Conservation (phyloP, 2,888 invertebrate species). For the Neria commutata region DNA sequence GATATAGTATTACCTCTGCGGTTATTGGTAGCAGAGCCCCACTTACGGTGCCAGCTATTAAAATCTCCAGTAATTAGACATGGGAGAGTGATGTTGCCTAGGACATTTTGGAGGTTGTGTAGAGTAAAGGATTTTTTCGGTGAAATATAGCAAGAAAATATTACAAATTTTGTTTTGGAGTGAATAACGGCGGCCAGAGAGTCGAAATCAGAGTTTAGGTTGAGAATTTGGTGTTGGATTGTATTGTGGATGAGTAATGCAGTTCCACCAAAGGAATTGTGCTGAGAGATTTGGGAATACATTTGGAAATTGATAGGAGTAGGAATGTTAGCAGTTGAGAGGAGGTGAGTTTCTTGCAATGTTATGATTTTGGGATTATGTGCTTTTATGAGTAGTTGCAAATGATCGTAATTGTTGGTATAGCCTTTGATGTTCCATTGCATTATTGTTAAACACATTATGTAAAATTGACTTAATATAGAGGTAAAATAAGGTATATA, state of each 20-base stretch:
- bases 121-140: not conserved
- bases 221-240: not conserved
- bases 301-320: not conserved
- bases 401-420: too few species aligned
- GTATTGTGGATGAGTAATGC: not conserved
- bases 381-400: not conserved
- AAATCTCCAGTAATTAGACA: not conserved
- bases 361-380: not conserved
- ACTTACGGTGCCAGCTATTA: not conserved
- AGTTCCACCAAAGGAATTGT: not conserved
- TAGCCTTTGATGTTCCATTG: too few species aligned
- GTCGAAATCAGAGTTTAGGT: not conserved
- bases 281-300: not conserved
- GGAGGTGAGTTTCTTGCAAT: constrained; percentile 6
- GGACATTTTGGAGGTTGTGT: too few species aligned
- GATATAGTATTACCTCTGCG: not conserved
- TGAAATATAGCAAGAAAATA: not conserved
- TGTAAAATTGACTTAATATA: too few species aligned
- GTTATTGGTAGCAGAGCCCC: not conserved
- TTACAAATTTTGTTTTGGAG: not conserved
- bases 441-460: too few species aligned
- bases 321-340: not conserved
- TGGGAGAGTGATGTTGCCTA: too few species aligned
- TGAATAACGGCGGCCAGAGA: not conserved
- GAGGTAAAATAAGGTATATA: too few species aligned